Base-by-base conservation (phyloP, 2,113 vertebrate genomes). In the Scytalopus superciliaris region DNA sequence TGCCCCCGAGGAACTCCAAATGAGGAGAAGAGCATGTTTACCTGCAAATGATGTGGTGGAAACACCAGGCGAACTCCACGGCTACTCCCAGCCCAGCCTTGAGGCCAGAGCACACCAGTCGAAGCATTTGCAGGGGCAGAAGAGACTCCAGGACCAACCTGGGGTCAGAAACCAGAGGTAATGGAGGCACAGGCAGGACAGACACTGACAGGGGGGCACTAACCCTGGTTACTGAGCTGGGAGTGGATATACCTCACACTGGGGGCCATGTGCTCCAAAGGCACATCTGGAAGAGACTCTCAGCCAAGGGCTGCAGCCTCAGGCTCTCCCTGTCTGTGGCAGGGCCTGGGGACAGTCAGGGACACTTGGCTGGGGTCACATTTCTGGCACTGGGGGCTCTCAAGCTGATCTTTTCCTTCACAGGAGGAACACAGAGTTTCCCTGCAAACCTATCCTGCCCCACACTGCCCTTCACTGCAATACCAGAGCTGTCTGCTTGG, bases 41-140 rank as follows among this genome's bases (percentile, higher is more conserved):
- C 99, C 99, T 98, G 97, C 98, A 98, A 62, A 98, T 64, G 67
- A 99, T 98, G 96, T 99, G 99, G 97, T 99, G 99, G 81, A 99
- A 98, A 92, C 99, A 99, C 99, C 99, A 99, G 0, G 99, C 99
- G 93, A 98, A 99, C 96, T 99, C 99, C 86, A 99, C 98, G 1
- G 98, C 98, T 1, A 98, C 98, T 73, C 98, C 98, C 68, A 98
- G 88, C 40, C 98, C 98, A 80, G 98, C 97, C 89, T 98, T 98
- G 53, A 97, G 97, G 84, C 98, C 96, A 0, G 98, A 98, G 23
- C 97, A 98, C 83, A 99, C 89, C 78, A 98, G 95, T 2, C 70
- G 97, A 63, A 99, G 97, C 94, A 99, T 97, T 69, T 97, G 97
- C 89, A 97, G 97, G 37, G 98, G 98, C 63, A 99, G 97, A 33